phyloP scores from a whole-genome alignment of 2,797 vertebrate genomes.

The Microctenopoma steveboyesi region DNA sequence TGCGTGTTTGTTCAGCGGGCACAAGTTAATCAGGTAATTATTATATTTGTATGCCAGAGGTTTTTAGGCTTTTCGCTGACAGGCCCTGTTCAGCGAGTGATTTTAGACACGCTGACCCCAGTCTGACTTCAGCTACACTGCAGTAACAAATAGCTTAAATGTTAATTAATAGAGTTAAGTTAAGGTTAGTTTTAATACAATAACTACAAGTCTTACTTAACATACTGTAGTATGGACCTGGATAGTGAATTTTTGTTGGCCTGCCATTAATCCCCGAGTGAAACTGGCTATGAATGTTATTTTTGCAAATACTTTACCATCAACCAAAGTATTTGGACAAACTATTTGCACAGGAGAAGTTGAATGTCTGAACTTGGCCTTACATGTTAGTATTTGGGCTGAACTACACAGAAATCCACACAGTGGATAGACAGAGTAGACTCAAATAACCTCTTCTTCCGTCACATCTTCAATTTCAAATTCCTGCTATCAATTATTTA shows the following conservation, averaged over 20 bases:
- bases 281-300: too few species aligned
- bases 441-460: constrained; percentile 37
- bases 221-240: not conserved
- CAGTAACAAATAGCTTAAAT: constrained; percentile 3
- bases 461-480: constrained; percentile 44
- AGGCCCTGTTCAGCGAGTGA: not conserved
- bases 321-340: too few species aligned
- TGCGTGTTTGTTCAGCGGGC: constrained; percentile 9
- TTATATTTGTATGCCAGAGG: constrained; percentile 28
- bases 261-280: too few species aligned
- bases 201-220: not conserved
- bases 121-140: constrained; percentile 14
- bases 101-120: constrained; percentile 16
- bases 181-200: constrained; percentile 8
- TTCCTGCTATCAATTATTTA: constrained; percentile 58
- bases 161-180: constrained; percentile 23
- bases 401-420: not conserved
- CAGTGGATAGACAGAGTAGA: not conserved
- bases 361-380: too few species aligned
- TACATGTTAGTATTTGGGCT: not conserved
- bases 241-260: too few species aligned
- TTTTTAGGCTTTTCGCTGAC: constrained; percentile 4
- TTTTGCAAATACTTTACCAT: too few species aligned
- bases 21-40: constrained; percentile 37
- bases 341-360: too few species aligned